Conservation (phyloP, 2,888 invertebrate species). For the Leptinotarsa peninsularis region DNA sequence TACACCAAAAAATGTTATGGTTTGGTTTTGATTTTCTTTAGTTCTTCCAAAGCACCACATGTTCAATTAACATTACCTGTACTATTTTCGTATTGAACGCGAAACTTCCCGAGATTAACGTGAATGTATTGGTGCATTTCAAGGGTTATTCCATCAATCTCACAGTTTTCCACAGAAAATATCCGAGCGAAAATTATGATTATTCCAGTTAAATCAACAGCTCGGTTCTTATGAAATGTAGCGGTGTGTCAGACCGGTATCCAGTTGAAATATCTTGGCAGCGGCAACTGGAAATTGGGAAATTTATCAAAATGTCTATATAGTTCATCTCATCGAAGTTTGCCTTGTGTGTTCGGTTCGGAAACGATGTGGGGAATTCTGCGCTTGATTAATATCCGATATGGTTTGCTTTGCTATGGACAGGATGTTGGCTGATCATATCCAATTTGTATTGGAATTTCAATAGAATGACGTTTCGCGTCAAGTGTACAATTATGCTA, state of each 20-base stretch:
- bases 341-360: conserved; percentile 19
- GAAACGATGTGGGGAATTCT: conserved; percentile 19
- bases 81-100: too few relatives aligned
- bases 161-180: background rate
- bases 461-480: background rate
- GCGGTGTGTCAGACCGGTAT: conserved; percentile 37
- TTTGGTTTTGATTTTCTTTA: too few relatives aligned
- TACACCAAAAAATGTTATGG: too few relatives aligned
- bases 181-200: conserved; percentile 22
- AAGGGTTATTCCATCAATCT: background rate
- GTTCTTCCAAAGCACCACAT: too few relatives aligned
- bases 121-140: background rate
- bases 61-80: too few relatives aligned
- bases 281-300: conserved; percentile 45
- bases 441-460: conserved; percentile 14
- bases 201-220: conserved; percentile 33
- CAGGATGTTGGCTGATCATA: conserved; percentile 21
- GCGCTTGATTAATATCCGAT: conserved; percentile 19
- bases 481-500: background rate
- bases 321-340: conserved; percentile 39
- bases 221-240: conserved; percentile 40
- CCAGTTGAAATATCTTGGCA: conserved; percentile 42
- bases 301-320: conserved; percentile 49
- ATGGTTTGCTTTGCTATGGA: conserved; percentile 13
- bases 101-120: too few relatives aligned